phyloP scores from a whole-genome alignment of 2,888 invertebrate genomes.

The Flabesymbios commensalis region DNA sequence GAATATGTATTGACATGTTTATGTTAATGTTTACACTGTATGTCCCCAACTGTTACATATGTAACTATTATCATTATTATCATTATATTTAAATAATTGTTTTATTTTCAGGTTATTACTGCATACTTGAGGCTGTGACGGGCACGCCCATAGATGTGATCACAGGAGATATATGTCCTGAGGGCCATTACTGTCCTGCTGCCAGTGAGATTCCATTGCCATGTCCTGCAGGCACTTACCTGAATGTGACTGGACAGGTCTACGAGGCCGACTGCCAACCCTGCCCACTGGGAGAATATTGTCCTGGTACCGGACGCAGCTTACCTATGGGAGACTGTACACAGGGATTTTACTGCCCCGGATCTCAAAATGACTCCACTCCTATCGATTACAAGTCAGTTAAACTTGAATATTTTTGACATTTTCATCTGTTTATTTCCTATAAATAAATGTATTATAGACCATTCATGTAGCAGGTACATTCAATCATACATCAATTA shows the following conservation, averaged over 20 bases:
- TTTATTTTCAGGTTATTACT: conserved; percentile 50
- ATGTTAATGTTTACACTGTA: no score
- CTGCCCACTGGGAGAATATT: conserved; percentile 41
- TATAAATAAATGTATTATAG: no score
- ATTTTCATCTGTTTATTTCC: no score
- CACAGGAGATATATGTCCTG: conserved; percentile 51
- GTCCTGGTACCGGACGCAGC: conserved; percentile 45
- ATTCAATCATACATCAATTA: no score
- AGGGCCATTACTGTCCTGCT: conserved; percentile 52
- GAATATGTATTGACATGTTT: no score
- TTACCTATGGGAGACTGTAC: conserved; percentile 47
- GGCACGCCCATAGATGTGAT: conserved; percentile 45
- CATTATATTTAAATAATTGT: no score
- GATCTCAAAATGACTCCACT: conserved; percentile 48
- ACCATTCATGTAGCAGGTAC: no score
- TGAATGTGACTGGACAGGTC: conserved; percentile 45
- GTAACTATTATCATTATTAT: no score
- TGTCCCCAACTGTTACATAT: no score
- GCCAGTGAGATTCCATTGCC: conserved; percentile 37
- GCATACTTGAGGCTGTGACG: conserved; percentile 40
- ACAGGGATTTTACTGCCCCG: conserved; percentile 55
- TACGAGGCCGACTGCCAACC: conserved; percentile 43
- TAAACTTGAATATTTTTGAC: background rate
- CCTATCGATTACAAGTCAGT: conserved; percentile 47
- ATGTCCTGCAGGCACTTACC: conserved; percentile 42